Evolutionary conservation across 2,113 vertebrate species (phyloP).

Genomic region (Grantiella picta): DNA sequence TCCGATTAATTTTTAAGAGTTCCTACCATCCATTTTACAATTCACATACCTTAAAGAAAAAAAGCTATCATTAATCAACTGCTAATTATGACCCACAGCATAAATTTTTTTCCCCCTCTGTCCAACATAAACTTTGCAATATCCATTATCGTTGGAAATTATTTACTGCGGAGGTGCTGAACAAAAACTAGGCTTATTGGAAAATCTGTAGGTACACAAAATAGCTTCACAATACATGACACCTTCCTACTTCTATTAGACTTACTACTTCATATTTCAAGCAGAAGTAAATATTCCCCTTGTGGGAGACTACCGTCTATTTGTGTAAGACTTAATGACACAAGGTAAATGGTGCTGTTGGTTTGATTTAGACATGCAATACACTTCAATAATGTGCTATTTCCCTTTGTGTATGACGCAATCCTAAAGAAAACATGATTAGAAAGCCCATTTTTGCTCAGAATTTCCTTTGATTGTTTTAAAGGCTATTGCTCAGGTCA

Average conservation of each 20-base stretch:
- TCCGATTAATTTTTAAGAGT: neutral
- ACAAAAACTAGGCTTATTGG: neutral
- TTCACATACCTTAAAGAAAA: neutral
- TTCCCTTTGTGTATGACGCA: neutral
- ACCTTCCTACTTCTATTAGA: constrained; percentile 12
- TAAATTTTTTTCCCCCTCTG: neutral
- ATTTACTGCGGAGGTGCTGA: neutral
- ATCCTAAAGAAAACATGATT: constrained; percentile 1
- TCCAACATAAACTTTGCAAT: neutral
- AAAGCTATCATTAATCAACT: neutral
- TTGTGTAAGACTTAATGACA: constrained; percentile 15
- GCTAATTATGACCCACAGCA: neutral
- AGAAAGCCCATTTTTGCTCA: neutral
- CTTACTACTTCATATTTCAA: constrained; percentile 57
- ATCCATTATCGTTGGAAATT: neutral
- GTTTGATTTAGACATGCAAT: constrained; percentile 13
- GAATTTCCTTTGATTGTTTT: constrained; percentile 9
- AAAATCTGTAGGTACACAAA: constrained; percentile 2
- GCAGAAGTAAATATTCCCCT: constrained; percentile 37
- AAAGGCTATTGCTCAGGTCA: neutral
- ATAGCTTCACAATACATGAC: neutral
- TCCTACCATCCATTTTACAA: neutral
- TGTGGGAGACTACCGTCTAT: constrained; percentile 13
- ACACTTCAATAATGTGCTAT: neutral
- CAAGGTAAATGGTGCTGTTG: constrained; percentile 17